These are phyloP conservation scores for Sesamia nonagrioides DNA, from an alignment of 1,140 invertebrate genomes.

Conservation along the genomic window DNA sequence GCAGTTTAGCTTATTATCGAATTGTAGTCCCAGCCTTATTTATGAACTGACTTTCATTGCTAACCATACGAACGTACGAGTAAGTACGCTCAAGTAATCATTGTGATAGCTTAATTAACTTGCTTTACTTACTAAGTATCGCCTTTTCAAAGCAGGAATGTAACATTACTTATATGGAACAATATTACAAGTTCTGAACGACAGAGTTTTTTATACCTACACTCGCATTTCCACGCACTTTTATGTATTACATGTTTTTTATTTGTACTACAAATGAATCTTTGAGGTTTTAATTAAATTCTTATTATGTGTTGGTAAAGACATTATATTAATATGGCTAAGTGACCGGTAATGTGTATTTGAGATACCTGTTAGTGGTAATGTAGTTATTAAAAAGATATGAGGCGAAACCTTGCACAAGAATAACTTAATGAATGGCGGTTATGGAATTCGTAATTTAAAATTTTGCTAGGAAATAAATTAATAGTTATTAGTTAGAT, in stretches of 20 bases:
- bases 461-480: too few relatives aligned
- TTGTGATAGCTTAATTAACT: slow-evolving; percentile 38
- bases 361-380: not conserved
- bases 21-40: too few relatives aligned
- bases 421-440: too few relatives aligned
- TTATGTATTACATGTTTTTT: slow-evolving; percentile 34
- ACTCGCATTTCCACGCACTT: not conserved
- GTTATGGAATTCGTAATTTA: too few relatives aligned
- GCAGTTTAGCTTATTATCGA: too few relatives aligned
- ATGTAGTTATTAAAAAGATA: slow-evolving; percentile 24
- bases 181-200: slow-evolving; percentile 30
- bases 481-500: too few relatives aligned
- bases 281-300: slow-evolving; percentile 37
- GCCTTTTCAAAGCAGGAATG: slow-evolving; percentile 35
- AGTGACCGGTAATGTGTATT: not conserved
- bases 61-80: not conserved
- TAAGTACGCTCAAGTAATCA: slow-evolving; percentile 28
- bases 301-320: slow-evolving; percentile 35
- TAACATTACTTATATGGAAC: slow-evolving; percentile 42
- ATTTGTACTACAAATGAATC: slow-evolving; percentile 45
- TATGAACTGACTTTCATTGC: not conserved
- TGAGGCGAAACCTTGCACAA: not conserved
- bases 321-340: slow-evolving; percentile 38
- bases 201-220: slow-evolving; percentile 33
- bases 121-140: slow-evolving; percentile 28